Conservation (phyloP, 2,888 invertebrate genomes). For the Sthenelais limicola region DNA sequence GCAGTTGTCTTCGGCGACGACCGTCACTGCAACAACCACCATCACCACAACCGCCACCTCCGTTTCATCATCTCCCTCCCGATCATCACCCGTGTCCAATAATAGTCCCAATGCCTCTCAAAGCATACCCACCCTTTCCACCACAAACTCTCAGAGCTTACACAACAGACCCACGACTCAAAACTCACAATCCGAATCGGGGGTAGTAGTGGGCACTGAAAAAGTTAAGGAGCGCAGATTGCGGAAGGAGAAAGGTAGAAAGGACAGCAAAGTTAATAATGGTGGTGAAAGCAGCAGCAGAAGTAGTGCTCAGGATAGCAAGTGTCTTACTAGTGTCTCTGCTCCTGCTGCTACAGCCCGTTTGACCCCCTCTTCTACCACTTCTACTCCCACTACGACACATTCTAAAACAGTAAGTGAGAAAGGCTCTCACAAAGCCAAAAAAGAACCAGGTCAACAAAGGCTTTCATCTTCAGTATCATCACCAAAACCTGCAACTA, state of each 20-base stretch:
- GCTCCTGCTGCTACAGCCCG: neutral
- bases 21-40: neutral
- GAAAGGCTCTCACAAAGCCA: neutral
- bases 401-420: neutral
- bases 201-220: no score
- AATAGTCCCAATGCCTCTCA: constrained; percentile 30
- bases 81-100: neutral
- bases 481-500: neutral
- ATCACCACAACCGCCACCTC: no score
- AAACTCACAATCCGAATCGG: no score
- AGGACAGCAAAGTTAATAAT: no score
- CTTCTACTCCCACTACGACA: constrained; percentile 3
- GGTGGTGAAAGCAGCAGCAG: constrained; percentile 12
- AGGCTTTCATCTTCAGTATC: neutral
- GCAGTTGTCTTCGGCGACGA: neutral
- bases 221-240: no score
- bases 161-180: no score
- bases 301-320: neutral
- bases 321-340: neutral
- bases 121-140: neutral
- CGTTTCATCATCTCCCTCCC: no score
- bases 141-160: constrained; percentile 18
- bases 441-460: neutral
- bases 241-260: no score
- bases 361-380: neutral